These are phyloP conservation scores for Chanos chanos DNA, from an alignment of 2,797 vertebrate species.

Conservation along the genomic window DNA sequence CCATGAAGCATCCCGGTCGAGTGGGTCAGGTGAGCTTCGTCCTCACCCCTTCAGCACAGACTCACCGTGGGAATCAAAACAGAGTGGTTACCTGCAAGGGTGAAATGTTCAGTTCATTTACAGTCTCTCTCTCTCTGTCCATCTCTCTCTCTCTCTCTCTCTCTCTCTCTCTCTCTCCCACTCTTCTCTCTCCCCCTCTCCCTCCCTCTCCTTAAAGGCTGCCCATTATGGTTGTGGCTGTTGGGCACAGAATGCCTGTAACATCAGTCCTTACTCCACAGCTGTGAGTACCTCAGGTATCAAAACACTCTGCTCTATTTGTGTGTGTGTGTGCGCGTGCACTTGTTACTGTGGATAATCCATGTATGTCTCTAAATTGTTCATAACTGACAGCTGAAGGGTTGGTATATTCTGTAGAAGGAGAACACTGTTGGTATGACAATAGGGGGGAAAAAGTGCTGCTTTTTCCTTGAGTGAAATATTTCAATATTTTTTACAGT, in stretches of 20 bases:
- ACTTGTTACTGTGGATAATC: neutral
- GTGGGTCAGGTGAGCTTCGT: slow-evolving; percentile 84
- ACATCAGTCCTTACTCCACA: slow-evolving; percentile 91
- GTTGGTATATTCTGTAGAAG: no score
- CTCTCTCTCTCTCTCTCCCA: neutral
- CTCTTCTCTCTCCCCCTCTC: neutral
- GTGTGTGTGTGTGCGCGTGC: neutral
- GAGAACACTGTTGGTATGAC: no score
- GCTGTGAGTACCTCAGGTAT: slow-evolving; percentile 99
- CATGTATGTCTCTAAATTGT: no score
- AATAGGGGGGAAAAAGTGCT: no score
- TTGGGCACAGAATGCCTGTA: slow-evolving; percentile 96
- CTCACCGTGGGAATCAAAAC: no score
- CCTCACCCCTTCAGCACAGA: neutral
- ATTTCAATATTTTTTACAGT: no score
- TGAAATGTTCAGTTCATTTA: neutral
- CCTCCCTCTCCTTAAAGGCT: slow-evolving; percentile 72
- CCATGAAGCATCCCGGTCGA: slow-evolving; percentile 96
- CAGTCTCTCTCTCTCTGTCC: no score
- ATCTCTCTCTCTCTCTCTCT: neutral
- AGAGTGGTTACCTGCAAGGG: no score
- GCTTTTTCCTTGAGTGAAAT: no score
- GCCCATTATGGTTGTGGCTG: slow-evolving; percentile 99
- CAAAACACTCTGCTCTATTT: slow-evolving; percentile 35
- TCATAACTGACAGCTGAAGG: no score